Conservation (phyloP, 1,140 invertebrate species). For the Macrosteles quadrilineatus region DNA sequence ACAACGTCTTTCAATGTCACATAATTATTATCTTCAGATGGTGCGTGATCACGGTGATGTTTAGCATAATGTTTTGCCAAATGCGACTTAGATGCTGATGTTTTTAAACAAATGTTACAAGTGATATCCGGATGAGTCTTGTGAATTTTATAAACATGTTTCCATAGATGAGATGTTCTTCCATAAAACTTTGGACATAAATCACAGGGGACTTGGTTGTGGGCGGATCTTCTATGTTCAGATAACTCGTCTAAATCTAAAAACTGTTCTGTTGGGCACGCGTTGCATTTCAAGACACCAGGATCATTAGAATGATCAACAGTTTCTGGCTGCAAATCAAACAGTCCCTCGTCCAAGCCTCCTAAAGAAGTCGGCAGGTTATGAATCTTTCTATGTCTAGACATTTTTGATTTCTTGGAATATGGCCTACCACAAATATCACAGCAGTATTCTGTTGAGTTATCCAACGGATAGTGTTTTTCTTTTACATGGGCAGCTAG, state of each 20-base stretch:
- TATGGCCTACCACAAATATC: slow-evolving; percentile 58
- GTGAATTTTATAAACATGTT: slow-evolving; percentile 63
- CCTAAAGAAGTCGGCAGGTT: slow-evolving; percentile 37
- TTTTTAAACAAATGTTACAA: slow-evolving; percentile 60
- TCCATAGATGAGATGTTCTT: slow-evolving; percentile 63
- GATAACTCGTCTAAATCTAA: slow-evolving; percentile 55
- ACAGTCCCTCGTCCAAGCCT: slow-evolving; percentile 31
- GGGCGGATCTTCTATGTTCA: slow-evolving; percentile 56
- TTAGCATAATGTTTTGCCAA: slow-evolving; percentile 60
- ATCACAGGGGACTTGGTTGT: slow-evolving; percentile 62
- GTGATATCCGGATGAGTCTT: slow-evolving; percentile 62
- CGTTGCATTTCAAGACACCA: slow-evolving; percentile 51
- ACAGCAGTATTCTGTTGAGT: slow-evolving; percentile 56
- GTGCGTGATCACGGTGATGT: slow-evolving; percentile 54
- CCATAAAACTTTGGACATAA: slow-evolving; percentile 64
- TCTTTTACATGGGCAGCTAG: slow-evolving; percentile 53
- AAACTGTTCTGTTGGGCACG: slow-evolving; percentile 52
- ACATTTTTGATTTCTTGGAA: slow-evolving; percentile 59
- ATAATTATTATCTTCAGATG: slow-evolving; percentile 4
- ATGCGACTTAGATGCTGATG: slow-evolving; percentile 61
- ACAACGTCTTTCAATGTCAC: slow-evolving; percentile 25
- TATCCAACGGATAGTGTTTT: slow-evolving; percentile 54
- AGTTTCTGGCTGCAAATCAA: slow-evolving; percentile 30
- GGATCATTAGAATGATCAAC: background rate
- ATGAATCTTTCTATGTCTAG: slow-evolving; percentile 56